These are phyloP conservation scores for Protaetia brevitarsis DNA, from an alignment of 1,140 invertebrate genomes.

Conservation along the genomic window DNA sequence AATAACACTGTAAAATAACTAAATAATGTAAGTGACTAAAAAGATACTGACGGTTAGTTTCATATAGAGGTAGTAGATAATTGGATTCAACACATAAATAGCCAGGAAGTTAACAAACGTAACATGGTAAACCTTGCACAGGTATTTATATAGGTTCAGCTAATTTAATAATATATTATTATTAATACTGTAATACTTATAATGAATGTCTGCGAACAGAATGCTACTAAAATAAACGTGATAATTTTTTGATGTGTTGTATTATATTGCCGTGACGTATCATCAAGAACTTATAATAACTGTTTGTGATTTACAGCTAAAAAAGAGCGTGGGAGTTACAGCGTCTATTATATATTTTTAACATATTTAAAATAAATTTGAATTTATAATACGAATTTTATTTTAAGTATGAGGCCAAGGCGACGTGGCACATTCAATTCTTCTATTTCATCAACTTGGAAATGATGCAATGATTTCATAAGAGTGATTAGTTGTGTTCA, in stretches of 20 bases:
- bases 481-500: neutral
- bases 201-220: too few relatives aligned
- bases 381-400: neutral
- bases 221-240: too few relatives aligned
- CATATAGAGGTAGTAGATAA: too few relatives aligned
- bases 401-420: neutral
- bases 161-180: too few relatives aligned
- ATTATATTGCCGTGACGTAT: neutral
- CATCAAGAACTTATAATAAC: neutral
- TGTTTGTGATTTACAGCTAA: neutral
- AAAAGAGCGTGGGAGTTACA: neutral
- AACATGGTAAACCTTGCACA: too few relatives aligned
- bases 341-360: neutral
- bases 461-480: neutral
- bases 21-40: too few relatives aligned
- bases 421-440: neutral
- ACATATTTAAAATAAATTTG: constrained; percentile 3
- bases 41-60: too few relatives aligned
- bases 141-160: too few relatives aligned
- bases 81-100: too few relatives aligned
- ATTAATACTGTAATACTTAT: too few relatives aligned
- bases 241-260: neutral
- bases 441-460: neutral
- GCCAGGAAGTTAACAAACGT: too few relatives aligned
- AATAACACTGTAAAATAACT: too few relatives aligned